Percentiles rank a stretch among this genome's conserved stretches.
These are phyloP conservation scores for Lethrus apterus DNA, from an alignment of 1,140 invertebrate species.

Conservation along the genomic window DNA sequence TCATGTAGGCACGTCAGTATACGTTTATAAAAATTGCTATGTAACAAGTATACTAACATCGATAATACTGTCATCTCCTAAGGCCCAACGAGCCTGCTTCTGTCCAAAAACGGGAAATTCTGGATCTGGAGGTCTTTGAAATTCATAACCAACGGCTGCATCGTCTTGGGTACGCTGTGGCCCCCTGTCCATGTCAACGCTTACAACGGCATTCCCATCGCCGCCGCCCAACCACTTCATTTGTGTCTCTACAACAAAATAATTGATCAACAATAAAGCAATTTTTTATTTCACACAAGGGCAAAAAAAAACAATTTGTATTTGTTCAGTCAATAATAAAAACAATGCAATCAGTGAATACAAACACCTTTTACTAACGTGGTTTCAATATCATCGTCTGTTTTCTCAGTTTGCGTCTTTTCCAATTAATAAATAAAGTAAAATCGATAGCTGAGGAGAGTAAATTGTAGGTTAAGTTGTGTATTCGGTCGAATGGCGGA, in stretches of 20 bases:
- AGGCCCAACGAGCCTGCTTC: constrained; percentile 68
- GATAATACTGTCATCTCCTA: constrained; percentile 69
- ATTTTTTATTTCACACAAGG: too few relatives aligned
- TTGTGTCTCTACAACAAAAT: constrained; percentile 35
- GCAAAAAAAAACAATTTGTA: too few relatives aligned
- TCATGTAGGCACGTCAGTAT: too few relatives aligned
- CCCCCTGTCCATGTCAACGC: constrained; percentile 36
- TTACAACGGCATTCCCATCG: constrained; percentile 33
- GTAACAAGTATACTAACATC: constrained; percentile 65
- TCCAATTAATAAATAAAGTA: too few relatives aligned
- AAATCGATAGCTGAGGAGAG: too few relatives aligned
- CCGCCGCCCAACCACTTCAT: constrained; percentile 43
- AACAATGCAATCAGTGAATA: too few relatives aligned
- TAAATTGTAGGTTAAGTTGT: too few relatives aligned
- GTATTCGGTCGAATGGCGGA: too few relatives aligned
- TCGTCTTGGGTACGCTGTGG: constrained; percentile 55
- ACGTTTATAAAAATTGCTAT: too few relatives aligned
- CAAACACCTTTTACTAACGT: too few relatives aligned
- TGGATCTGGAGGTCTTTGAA: constrained; percentile 70
- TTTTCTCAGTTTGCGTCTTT: too few relatives aligned
- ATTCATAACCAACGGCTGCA: constrained; percentile 80
- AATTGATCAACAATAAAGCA: constrained; percentile 8
- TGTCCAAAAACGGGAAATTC: constrained; percentile 63
- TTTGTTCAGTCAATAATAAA: neutral
- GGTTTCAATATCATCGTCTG: too few relatives aligned